Conservation (phyloP, 2,888 invertebrate genomes). For the Neoaliturus tenellus region DNA sequence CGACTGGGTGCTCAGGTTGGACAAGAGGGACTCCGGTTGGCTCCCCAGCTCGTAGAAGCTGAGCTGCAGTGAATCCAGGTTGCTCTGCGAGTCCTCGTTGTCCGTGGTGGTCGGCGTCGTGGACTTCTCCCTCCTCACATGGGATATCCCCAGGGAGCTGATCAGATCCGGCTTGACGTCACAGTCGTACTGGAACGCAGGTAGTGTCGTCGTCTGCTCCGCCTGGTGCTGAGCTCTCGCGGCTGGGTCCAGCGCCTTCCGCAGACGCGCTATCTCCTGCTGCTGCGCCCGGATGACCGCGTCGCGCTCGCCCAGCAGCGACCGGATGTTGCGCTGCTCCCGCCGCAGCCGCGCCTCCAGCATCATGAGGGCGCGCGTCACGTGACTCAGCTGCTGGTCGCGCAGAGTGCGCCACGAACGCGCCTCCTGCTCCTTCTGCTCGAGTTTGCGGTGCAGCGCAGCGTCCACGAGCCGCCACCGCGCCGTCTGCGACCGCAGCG, state of each 20-base stretch:
- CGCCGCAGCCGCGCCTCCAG: slow-evolving; percentile 83
- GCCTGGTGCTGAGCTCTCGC: not conserved
- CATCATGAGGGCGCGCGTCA: slow-evolving; percentile 81
- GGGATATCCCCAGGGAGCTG: slow-evolving; percentile 73
- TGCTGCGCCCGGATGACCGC: slow-evolving; percentile 82
- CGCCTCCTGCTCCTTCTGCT: slow-evolving; percentile 77
- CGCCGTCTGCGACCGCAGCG: slow-evolving; percentile 78
- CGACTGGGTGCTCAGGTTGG: slow-evolving; percentile 62
- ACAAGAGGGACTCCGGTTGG: slow-evolving; percentile 60
- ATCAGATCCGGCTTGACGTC: slow-evolving; percentile 72
- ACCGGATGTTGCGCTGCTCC: slow-evolving; percentile 83
- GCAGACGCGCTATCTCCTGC: slow-evolving; percentile 80
- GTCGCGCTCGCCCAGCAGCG: slow-evolving; percentile 82
- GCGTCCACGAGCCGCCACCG: slow-evolving; percentile 82
- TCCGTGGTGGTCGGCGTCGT: not conserved
- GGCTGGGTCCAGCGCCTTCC: slow-evolving; percentile 67
- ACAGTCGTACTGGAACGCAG: slow-evolving; percentile 70
- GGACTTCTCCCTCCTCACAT: slow-evolving; percentile 63
- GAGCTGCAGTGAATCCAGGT: slow-evolving; percentile 44
- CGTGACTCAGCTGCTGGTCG: slow-evolving; percentile 83
- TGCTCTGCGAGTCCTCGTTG: slow-evolving; percentile 46
- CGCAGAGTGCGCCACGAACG: slow-evolving; percentile 79
- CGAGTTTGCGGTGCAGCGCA: slow-evolving; percentile 78
- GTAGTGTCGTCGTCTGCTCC: not conserved
- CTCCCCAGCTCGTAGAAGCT: slow-evolving; percentile 59